These are phyloP conservation scores for Drosophila lacertosa DNA, from an alignment of 1,140 invertebrate species.

Conservation along the genomic window DNA sequence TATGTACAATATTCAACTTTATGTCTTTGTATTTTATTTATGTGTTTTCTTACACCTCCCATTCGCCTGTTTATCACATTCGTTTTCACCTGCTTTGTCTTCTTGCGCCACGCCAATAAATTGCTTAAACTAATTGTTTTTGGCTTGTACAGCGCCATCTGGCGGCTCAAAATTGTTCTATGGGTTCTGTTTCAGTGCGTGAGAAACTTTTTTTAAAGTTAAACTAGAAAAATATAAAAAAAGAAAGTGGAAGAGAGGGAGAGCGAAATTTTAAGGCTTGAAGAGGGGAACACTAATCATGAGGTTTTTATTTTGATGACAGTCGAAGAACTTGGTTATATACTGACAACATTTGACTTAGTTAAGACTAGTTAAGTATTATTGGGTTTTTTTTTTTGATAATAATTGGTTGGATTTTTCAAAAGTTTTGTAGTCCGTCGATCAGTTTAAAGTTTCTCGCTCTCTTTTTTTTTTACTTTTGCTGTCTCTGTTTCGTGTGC, in stretches of 20 bases:
- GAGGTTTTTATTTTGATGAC: background rate
- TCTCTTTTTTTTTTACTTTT: too few species aligned
- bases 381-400: too few species aligned
- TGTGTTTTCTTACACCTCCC: background rate
- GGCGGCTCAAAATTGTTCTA: slow-evolving; percentile 1
- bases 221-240: background rate
- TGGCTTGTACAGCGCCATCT: slow-evolving; percentile 1
- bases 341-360: too few species aligned
- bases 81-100: background rate
- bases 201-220: background rate
- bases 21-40: background rate
- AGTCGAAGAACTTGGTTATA: background rate
- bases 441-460: too few species aligned
- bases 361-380: too few species aligned
- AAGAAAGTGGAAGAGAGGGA: background rate
- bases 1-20: background rate
- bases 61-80: slow-evolving; percentile 14
- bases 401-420: too few species aligned
- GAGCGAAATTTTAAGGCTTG: too few species aligned
- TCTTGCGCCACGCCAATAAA: background rate
- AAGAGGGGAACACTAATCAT: background rate
- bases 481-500: background rate
- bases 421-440: too few species aligned
- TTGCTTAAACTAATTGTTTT: too few species aligned
- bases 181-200: background rate